Evolutionary conservation across 2,113 vertebrate genomes (phyloP).

Genomic region (Solenodon paradoxus): DNA sequence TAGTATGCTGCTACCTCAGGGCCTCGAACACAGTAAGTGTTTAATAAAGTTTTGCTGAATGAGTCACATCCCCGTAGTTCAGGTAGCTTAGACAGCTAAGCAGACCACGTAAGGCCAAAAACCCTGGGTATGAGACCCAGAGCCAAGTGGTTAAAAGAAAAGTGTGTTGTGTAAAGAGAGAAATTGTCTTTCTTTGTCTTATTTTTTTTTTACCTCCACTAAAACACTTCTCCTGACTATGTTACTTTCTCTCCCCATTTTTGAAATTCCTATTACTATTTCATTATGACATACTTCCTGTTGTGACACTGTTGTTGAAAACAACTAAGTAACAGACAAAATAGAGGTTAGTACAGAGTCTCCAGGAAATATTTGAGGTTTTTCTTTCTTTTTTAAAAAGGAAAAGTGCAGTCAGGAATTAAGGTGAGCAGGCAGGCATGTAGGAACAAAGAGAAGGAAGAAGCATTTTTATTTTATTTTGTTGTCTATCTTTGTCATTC

Average conservation of each 20-base stretch:
- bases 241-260: background rate
- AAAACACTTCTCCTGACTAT: background rate
- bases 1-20: background rate
- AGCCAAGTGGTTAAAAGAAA: too few relatives aligned
- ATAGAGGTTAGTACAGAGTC: background rate
- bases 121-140: too few relatives aligned
- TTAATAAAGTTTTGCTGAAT: background rate
- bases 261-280: background rate
- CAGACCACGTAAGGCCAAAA: too few relatives aligned
- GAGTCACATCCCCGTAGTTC: too few relatives aligned
- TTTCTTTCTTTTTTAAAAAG: too few relatives aligned
- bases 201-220: conserved; percentile 27
- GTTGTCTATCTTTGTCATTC: too few relatives aligned
- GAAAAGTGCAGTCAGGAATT: too few relatives aligned
- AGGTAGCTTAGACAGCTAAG: too few relatives aligned
- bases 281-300: background rate
- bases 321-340: background rate
- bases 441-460: background rate
- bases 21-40: background rate
- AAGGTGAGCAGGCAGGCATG: background rate
- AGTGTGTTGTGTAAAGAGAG: too few relatives aligned
- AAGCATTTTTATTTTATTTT: too few relatives aligned
- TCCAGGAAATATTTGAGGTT: background rate
- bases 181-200: background rate
- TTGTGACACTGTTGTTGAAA: background rate